phyloP scores from a whole-genome alignment of 2,888 invertebrate genomes.

The Drosophila diplacantha region DNA sequence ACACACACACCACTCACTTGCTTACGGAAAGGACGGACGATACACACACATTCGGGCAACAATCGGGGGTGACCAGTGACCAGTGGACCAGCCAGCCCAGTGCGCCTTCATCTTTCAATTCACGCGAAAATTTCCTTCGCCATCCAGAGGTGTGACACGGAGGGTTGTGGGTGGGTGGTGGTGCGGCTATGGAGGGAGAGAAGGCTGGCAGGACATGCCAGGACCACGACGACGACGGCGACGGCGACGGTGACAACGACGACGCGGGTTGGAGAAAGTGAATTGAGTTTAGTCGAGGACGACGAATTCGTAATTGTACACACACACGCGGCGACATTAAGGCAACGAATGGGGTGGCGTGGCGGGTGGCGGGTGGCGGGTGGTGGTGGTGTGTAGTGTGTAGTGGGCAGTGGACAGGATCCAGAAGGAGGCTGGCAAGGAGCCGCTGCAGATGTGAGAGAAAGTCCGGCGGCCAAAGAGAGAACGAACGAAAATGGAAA shows the following conservation, averaged over 20 bases:
- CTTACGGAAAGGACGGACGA: slow-evolving; percentile 8
- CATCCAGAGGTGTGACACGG: slow-evolving; percentile 48
- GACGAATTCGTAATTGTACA: slow-evolving; percentile 70
- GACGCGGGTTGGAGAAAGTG: slow-evolving; percentile 59
- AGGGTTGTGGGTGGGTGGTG: slow-evolving; percentile 22
- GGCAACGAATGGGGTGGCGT: slow-evolving; percentile 26
- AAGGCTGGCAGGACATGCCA: slow-evolving; percentile 36
- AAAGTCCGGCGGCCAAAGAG: slow-evolving; percentile 58
- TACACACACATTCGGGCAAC: slow-evolving; percentile 34
- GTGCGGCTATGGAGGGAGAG: background rate
- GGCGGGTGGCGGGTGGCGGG: slow-evolving; percentile 2
- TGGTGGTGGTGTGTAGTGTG: slow-evolving; percentile 16
- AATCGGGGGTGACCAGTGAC: slow-evolving; percentile 57
- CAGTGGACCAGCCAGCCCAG: slow-evolving; percentile 47
- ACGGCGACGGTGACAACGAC: slow-evolving; percentile 59
- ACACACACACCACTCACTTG: slow-evolving; percentile 10
- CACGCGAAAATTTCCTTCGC: slow-evolving; percentile 72
- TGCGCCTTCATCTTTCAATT: slow-evolving; percentile 73
- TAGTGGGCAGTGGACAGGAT: slow-evolving; percentile 53
- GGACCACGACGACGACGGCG: slow-evolving; percentile 58
- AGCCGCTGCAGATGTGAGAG: slow-evolving; percentile 66
- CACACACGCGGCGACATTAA: slow-evolving; percentile 56
- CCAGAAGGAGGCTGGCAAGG: slow-evolving; percentile 66
- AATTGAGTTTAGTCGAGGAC: slow-evolving; percentile 69
- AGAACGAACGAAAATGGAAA: slow-evolving; percentile 67